Conservation (phyloP, 2,113 vertebrate species). For the Chiloscyllium plagiosum region DNA sequence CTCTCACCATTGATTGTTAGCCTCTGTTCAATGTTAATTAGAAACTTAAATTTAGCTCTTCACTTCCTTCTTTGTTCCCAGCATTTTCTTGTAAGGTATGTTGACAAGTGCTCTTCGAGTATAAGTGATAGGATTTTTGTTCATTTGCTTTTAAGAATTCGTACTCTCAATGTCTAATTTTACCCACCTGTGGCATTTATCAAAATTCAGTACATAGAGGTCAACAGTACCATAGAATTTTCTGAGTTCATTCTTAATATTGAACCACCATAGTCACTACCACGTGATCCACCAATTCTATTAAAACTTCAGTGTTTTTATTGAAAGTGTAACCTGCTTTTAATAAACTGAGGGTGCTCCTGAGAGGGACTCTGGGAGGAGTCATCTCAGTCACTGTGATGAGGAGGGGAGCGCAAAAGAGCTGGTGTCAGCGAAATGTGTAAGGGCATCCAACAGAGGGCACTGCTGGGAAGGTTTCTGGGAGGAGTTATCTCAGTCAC, state of each 20-base stretch:
- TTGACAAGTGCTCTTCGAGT: background rate
- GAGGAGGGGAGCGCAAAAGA: no score
- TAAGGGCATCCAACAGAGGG: no score
- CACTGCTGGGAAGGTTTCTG: no score
- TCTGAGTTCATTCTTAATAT: background rate
- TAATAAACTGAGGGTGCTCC: background rate
- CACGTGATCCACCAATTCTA: background rate
- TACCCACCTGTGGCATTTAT: background rate
- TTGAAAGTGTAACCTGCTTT: background rate
- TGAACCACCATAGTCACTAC: background rate
- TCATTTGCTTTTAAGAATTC: background rate
- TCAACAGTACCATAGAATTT: background rate
- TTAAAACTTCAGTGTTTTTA: background rate
- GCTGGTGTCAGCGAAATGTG: no score
- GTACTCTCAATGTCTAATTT: background rate
- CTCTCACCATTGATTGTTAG: background rate
- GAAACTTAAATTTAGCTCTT: background rate
- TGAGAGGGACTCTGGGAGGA: no score
- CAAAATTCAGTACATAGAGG: background rate
- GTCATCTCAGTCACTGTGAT: no score
- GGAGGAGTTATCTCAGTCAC: no score
- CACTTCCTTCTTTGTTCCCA: background rate
- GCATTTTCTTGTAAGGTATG: background rate
- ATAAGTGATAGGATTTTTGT: background rate
- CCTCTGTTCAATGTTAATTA: background rate